These are phyloP conservation scores for Rhadina sibilatrix DNA, from an alignment of 2,113 vertebrate genomes.

Conservation along the genomic window DNA sequence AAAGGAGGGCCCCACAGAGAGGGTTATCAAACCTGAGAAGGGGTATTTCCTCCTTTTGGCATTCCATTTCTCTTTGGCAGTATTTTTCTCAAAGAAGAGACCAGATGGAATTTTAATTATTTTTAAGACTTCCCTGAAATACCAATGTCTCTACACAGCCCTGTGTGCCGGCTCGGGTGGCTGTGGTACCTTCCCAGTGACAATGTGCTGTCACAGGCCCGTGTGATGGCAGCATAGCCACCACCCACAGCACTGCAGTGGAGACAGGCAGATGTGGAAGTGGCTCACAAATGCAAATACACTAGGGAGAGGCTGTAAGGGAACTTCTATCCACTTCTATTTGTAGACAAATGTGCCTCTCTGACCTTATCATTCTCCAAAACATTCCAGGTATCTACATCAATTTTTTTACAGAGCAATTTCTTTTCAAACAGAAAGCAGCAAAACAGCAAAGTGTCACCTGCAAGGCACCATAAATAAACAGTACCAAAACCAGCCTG, in stretches of 20 bases:
- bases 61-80: not conserved
- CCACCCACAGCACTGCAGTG: rapidly evolving
- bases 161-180: rapidly evolving
- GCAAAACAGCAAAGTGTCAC: not conserved
- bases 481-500: not conserved
- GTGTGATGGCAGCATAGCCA: not conserved
- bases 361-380: not conserved
- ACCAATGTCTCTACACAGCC: not conserved
- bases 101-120: not conserved
- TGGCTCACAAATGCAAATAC: not conserved
- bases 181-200: not conserved
- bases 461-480: not conserved
- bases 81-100: not conserved
- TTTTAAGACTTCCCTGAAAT: not conserved
- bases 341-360: rapidly evolving
- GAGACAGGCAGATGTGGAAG: not conserved
- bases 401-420: not conserved
- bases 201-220: rapidly evolving
- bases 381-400: not conserved
- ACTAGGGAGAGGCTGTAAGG: not conserved
- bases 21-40: not conserved
- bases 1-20: not conserved
- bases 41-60: not conserved
- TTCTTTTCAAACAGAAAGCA: not conserved
- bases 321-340: not conserved